These are phyloP conservation scores for Chrysina gloriosa DNA, from an alignment of 2,888 invertebrate genomes.

Conservation along the genomic window DNA sequence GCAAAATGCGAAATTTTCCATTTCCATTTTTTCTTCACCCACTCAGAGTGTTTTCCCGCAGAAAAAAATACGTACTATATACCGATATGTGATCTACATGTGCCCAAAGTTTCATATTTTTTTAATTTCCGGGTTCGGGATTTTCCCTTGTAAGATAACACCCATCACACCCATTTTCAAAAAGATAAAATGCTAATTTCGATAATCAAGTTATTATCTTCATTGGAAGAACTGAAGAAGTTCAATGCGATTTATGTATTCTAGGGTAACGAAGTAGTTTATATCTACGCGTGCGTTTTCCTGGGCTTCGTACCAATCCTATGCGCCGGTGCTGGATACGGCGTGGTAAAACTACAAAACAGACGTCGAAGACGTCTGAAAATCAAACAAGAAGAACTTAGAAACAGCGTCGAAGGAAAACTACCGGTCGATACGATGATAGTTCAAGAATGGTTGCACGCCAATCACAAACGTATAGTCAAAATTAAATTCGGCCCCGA, in stretches of 20 bases:
- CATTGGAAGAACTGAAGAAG: not conserved
- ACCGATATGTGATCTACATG: too few relatives aligned
- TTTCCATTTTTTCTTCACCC: too few relatives aligned
- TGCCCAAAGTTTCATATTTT: too few relatives aligned
- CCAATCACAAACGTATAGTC: conserved; percentile 88
- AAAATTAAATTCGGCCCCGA: conserved; percentile 93
- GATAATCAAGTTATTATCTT: not conserved
- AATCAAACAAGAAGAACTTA: conserved; percentile 81
- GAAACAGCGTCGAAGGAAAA: conserved; percentile 66
- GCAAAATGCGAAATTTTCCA: too few relatives aligned
- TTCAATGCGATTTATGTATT: conserved; percentile 51
- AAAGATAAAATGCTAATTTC: not conserved
- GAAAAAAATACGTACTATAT: too few relatives aligned
- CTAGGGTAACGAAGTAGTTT: conserved; percentile 95
- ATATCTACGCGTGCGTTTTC: conserved; percentile 93
- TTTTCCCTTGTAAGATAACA: too few relatives aligned
- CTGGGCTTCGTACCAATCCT: conserved; percentile 93
- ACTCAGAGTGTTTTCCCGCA: too few relatives aligned
- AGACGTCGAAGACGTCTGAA: conserved; percentile 82
- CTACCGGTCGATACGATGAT: conserved; percentile 91
- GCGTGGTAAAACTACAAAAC: conserved; percentile 92
- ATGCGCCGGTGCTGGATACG: conserved; percentile 92
- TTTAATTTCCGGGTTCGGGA: too few relatives aligned
- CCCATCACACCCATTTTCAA: too few relatives aligned
- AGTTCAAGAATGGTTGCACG: conserved; percentile 94